Base-by-base conservation (phyloP, 23 tunicate species). In the Diplosoma virens region DNA sequence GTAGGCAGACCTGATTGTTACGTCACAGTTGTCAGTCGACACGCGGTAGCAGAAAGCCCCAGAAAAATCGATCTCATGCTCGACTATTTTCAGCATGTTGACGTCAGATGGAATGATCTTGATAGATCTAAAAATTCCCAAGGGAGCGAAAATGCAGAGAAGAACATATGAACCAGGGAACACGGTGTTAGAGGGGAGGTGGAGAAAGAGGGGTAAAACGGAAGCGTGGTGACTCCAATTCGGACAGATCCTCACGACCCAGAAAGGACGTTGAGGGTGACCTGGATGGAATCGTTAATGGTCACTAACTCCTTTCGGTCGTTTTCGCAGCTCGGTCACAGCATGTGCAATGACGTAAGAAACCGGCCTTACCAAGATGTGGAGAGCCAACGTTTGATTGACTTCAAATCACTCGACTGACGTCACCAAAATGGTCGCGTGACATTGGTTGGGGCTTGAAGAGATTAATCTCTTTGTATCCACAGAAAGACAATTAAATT, bases 381-480 rank as follows among this genome's bases (percentile, higher is more conserved):
- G 90, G 31, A 90, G 67, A 14, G 90, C 88, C 3, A 90, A 25
- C 1, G 90, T 78, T 73, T 90, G 97, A 33, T 80, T 78, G 37
- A 75, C 48, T 3, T 82, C 89, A 65, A 83, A 90, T 45, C 82
- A 25, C 30, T 90, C 97, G 28, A 78, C 60, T 18, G 97, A 75
- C 11, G 97, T 78, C 0, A 90, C 82, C n/a, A 77, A 71, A 22
- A 90, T 25, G 3, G 97, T 70, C 11, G 79, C 81, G 20, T 82
- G 73, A 46, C 97, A 90, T 29, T 81, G 97, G 56, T 73, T 79
- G 14, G 35, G 56, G 3, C 79, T 67, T 3, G 97, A 67, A 0
- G 76, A 73, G 5, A 90, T 72, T 3, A 71, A 34, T 20, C 79
- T 82, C 18, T 41, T 68, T 28, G 35, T 9, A 31, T 53, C 32